Base-by-base conservation (phyloP, 2,888 invertebrate species). In the Apotomis betuletana region DNA sequence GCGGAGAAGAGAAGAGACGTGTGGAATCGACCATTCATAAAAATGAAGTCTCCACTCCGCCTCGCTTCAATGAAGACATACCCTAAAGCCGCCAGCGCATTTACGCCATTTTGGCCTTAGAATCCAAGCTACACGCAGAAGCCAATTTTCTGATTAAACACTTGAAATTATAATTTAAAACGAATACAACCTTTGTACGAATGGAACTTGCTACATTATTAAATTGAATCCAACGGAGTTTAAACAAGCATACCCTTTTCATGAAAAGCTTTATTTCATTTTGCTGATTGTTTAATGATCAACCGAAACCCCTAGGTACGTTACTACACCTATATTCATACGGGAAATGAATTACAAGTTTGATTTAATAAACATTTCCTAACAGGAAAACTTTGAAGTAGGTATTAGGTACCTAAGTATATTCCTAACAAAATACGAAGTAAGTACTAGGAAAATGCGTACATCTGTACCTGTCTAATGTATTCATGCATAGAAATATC, bases 341-440 rank as follows among this genome's bases (percentile, higher is more conserved):
- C 27, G 27, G 27, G 27, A 27, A 27, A 27, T 27, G 55, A 44
- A 44, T 64, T 12, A 55, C 12, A 57, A 46, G 64, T 55, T 65
- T 64, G 15, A 64, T 55, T 65, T 57, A 46, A 46, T 57, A 55
- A 57, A 36, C 55, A 65, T 5, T 44, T 27, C 12, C 27, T 55
- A 46, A 15, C 55, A 44, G 8, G 27, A 55, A 61, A 36, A 9
- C 55, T 55, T 12, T 8, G 12, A 55, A 46, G 38, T 64, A 12
- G 12, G 27, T 55, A 3, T 15, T 9, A 9, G 8, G 3, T 49
- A 10, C 10, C 2, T 49, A 49, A 5, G 0, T 49, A 10, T 49
- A 12, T 9, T 9, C 5, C 3, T 12, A 49, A 49, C 49, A 8
- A 27, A 27, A 27, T 27, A 27, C 27, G 27, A 27, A 27, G 27